Conservation (phyloP, 2,888 invertebrate species). For the Leptopterna dolabrata region DNA sequence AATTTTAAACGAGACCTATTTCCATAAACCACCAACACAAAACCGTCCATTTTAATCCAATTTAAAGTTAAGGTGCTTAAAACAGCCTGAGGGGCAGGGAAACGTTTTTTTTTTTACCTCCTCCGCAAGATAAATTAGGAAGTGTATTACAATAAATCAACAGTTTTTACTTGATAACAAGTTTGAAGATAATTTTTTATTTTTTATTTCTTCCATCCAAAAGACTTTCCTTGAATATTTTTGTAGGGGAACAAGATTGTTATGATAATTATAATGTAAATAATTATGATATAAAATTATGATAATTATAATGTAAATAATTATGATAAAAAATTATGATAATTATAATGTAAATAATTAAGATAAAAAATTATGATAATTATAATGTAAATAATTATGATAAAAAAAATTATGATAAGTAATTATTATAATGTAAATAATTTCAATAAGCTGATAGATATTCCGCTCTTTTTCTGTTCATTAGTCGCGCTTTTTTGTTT, state of each 20-base stretch:
- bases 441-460: not conserved
- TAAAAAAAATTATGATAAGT: too few species aligned
- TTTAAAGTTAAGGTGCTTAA: slow-evolving; percentile 37
- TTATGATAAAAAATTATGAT: too few species aligned
- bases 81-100: slow-evolving; percentile 14
- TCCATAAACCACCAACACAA: slow-evolving; percentile 32
- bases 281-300: not conserved
- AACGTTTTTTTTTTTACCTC: not conserved
- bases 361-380: too few species aligned
- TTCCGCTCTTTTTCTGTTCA: not conserved
- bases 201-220: not conserved
- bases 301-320: too few species aligned
- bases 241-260: slow-evolving; percentile 18
- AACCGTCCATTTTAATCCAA: slow-evolving; percentile 40
- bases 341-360: too few species aligned
- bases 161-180: slow-evolving; percentile 41
- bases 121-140: slow-evolving; percentile 27
- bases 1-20: slow-evolving; percentile 42
- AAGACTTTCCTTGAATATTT: not conserved
- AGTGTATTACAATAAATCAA: slow-evolving; percentile 44
- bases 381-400: too few species aligned
- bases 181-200: slow-evolving; percentile 15
- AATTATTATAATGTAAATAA: not conserved
- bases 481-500: not conserved
- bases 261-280: slow-evolving; percentile 13